A percentile compares a stretch with the other conserved stretches of the same genome.
Conservation (phyloP, 2,113 vertebrate genomes). For the Prunella fulvescens region DNA sequence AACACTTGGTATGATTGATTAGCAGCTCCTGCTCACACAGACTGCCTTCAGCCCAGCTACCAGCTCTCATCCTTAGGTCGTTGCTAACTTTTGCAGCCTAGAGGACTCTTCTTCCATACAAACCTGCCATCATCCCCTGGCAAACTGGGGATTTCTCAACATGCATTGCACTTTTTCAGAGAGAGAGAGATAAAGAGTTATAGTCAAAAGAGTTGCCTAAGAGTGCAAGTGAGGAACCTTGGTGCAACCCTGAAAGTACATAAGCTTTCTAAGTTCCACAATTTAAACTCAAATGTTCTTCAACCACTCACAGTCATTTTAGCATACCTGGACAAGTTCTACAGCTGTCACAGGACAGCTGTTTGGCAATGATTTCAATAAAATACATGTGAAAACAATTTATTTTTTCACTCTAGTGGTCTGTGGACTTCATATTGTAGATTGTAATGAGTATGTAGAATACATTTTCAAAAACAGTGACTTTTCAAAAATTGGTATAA, state of each 20-base stretch:
- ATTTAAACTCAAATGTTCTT: not conserved
- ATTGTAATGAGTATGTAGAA: not conserved
- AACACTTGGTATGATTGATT: not conserved
- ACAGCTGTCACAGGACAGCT: not conserved
- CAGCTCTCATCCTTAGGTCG: not conserved
- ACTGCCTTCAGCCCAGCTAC: not conserved
- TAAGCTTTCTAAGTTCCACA: not conserved
- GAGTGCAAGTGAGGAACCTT: not conserved
- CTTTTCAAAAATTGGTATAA: not conserved
- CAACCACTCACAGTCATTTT: not conserved
- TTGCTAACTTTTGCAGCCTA: not conserved
- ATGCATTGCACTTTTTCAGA: not conserved
- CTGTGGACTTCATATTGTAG: not conserved
- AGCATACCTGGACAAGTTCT: not conserved
- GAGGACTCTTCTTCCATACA: not conserved
- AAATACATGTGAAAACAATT: not conserved
- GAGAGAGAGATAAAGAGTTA: not conserved
- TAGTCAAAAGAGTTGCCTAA: not conserved
- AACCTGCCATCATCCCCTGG: not conserved
- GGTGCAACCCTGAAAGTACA: not conserved
- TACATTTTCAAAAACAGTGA: not conserved
- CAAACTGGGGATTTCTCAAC: not conserved
- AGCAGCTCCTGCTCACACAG: not conserved
- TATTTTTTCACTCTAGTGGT: not conserved
- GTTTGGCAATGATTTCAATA: not conserved